Evolutionary conservation across 2,113 vertebrate species (phyloP), one percentile per base, ranked within the genome.

Genomic region (Eublepharis macularius): DNA sequence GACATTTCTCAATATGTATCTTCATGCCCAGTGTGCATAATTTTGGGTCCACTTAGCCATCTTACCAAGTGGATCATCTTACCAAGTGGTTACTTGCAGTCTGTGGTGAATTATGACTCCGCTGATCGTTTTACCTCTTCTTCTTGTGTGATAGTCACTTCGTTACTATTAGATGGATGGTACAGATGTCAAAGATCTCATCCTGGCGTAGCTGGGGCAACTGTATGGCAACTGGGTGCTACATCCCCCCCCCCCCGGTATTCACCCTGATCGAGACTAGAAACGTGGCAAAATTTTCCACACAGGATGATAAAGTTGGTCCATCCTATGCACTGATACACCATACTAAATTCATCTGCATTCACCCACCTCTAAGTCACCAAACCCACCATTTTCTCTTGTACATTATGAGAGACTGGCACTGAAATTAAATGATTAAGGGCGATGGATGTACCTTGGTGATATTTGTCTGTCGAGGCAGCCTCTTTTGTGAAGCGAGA

Each of bases 371-470:
- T 11, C 12, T 36, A 5, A 4, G n/a, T 21, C 4, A 36, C 34
- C 6, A 41, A 78, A 41, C 41, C 63, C 41, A 36, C 17, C 69
- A 11, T 51, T 82, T 92, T 87, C 72, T 29, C 0, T 0, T 90
- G 81, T 81, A 86, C 74, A 63, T 63, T 14, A 4, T 2, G 0
- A 12, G 87, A 70, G 90, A 63, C 65, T 19, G 7, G 26, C 69
- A 14, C 69, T 2, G n/a, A 85, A 12, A 89, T 84, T 90, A 51
- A 84, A 84, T 34, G 1, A 70, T 41, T 86, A 87, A 82, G 77
- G 66, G 77, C 72, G 82, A 87, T 24, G 65, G 90, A 83, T 85
- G 75, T 90, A 79, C 60, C 81, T 89, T 39, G 70, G 88, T 92
- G 60, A 29, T 91, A 43, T 74, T 93, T 51, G 41, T 69, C 80